phyloP scores from a whole-genome alignment of 2,113 vertebrate genomes.

The Oreochromis aureus region DNA sequence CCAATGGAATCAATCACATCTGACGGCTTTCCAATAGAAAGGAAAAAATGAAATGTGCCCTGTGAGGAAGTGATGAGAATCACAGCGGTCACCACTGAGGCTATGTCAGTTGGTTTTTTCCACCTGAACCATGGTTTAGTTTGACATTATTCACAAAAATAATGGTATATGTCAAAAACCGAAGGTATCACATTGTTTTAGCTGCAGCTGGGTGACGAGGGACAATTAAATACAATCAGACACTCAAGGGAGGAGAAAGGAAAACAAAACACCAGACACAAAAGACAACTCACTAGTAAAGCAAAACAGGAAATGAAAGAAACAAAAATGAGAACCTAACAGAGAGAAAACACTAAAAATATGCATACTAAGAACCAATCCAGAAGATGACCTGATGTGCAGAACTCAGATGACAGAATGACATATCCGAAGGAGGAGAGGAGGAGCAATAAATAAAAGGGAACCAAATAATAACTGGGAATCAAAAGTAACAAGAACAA shows the following conservation, averaged over 20 bases:
- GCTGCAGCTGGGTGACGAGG: neutral
- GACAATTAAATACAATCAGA: neutral
- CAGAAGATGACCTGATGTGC: neutral
- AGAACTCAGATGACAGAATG: neutral
- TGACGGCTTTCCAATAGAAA: slow-evolving; percentile 46
- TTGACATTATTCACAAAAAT: neutral
- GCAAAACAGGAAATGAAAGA: neutral
- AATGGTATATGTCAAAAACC: neutral
- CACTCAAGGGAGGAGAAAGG: neutral
- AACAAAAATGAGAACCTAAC: neutral
- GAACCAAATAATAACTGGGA: neutral
- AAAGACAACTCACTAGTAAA: neutral
- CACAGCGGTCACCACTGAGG: slow-evolving; percentile 1
- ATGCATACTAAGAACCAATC: neutral
- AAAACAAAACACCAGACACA: neutral
- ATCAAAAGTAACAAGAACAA: neutral
- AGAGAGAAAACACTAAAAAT: neutral
- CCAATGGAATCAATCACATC: slow-evolving; percentile 62
- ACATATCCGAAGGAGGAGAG: neutral
- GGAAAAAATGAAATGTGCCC: slow-evolving; percentile 41
- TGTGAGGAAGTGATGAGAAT: slow-evolving; percentile 25
- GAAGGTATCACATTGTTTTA: neutral
- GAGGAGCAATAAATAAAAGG: neutral
- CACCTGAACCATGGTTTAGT: neutral
- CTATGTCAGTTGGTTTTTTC: neutral